Percentiles rank a stretch among this genome's conserved stretches.
Evolutionary conservation across 2,113 vertebrate species (phyloP).

Genomic region (Noctilio leporinus): DNA sequence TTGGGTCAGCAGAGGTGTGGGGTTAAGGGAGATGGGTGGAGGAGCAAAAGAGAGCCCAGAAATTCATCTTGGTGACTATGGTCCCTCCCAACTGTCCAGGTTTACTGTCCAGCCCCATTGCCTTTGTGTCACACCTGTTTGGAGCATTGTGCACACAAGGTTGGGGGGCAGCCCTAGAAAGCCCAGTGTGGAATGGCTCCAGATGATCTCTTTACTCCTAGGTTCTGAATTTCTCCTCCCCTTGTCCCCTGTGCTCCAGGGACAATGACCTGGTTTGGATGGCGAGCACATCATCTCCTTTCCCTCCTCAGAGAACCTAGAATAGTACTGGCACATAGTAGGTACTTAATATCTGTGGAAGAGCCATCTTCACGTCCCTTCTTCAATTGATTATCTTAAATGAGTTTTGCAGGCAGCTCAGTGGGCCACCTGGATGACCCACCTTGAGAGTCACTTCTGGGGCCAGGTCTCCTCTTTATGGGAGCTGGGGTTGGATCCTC

Average conservation of each 20-base stretch:
- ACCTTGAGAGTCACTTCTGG: neutral
- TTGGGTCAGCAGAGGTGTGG: neutral
- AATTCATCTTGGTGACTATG: neutral
- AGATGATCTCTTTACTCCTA: neutral
- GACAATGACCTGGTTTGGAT: neutral
- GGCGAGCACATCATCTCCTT: neutral
- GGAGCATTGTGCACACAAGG: neutral
- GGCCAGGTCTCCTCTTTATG: neutral
- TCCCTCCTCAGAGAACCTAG: neutral
- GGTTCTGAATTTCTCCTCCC: neutral
- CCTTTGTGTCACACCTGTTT: neutral
- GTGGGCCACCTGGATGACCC: neutral
- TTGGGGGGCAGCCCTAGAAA: neutral
- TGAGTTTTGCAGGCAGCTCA: neutral
- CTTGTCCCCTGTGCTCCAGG: neutral
- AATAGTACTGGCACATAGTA: neutral
- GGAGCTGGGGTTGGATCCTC: neutral
- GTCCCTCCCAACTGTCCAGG: neutral
- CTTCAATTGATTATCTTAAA: neutral
- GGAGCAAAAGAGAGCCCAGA: neutral
- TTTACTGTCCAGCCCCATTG: neutral
- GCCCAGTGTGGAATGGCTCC: neutral
- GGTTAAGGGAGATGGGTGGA: neutral
- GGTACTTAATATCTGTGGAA: neutral
- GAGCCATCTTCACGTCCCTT: neutral